Base-by-base conservation (phyloP, 2,888 invertebrate species). In the Panopea generosa region DNA sequence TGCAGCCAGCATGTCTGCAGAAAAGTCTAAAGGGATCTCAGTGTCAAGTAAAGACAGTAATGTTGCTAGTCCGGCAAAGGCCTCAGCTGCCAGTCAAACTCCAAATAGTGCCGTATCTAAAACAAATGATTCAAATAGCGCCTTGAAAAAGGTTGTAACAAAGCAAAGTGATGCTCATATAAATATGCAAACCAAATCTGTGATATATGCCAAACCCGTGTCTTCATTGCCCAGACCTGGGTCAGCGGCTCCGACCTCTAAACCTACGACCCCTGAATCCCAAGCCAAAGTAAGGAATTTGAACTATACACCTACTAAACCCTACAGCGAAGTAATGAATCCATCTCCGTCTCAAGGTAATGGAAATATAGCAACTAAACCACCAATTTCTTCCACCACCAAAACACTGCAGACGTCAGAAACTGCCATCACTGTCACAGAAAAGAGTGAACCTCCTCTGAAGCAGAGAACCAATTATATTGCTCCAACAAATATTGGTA, bases 251-350 rank as follows among this genome's bases (percentile, higher is more conserved):
- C 57, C 69, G 14, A 20, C 62, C 2, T 62, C 73, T 26, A 83
- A 68, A 20, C 40, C 77, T 18, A 56, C 63, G 0, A 70, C 83
- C 20, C 76, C 82, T 29, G 83, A 85, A 24, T 65, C 80, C 6
- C 69, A 73, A 14, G 33, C 74, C 1, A 82, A 78, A 65, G 84
- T 87, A 7, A 70, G 88, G 49, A 89, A 89, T 56, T 73, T 85
- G 20, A 86, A 87, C 70, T 89, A 89, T 75, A 87, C 87, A 0
- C 87, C 88, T 20, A 86, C 86, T 6, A 89, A 86, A 61, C 88
- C 89, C 24, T 89, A 89, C 53, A 66, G 70, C 47, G 87, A 87
- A 62, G 86, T 87, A 7, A 84, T 75, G 62, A 76, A 80, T 47
- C 77, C 84, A 4, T 26, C 71, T 16, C 52, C 62, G 14, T 49